phyloP scores from a whole-genome alignment of 2,797 vertebrate genomes.

The Heterohyrax brucei region DNA sequence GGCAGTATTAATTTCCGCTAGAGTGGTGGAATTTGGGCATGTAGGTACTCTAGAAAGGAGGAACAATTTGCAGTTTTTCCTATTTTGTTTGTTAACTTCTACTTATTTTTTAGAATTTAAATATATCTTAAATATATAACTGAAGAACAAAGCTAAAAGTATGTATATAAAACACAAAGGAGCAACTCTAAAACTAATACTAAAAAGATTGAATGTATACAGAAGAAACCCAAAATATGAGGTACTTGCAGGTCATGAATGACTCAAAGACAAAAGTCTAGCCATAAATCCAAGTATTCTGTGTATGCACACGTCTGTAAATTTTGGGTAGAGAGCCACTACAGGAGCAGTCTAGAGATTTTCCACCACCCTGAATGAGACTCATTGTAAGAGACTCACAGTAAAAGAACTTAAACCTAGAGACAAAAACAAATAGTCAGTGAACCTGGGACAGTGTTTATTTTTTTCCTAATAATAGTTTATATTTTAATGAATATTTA shows the following conservation, averaged over 20 bases:
- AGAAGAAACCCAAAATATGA: neutral
- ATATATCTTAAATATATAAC: conserved; percentile 12
- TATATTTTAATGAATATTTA: conserved; percentile 34
- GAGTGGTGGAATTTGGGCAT: neutral
- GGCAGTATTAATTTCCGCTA: neutral
- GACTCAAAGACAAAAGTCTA: neutral
- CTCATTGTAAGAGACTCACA: neutral
- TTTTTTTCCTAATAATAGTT: conserved; percentile 50
- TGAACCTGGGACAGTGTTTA: neutral
- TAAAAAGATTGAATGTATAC: neutral
- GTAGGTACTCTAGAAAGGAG: neutral
- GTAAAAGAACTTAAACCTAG: neutral
- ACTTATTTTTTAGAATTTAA: neutral
- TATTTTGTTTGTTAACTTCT: neutral
- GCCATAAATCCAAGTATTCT: neutral
- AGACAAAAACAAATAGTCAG: neutral
- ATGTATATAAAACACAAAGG: neutral
- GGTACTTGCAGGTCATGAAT: neutral
- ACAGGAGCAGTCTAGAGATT: neutral
- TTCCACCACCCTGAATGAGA: neutral
- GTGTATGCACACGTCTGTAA: neutral
- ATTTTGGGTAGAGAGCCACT: neutral
- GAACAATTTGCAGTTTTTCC: neutral
- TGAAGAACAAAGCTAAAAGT: neutral
- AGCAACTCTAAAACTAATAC: conserved; percentile 34